Base-by-base conservation (phyloP, 2,888 invertebrate species). In the Acronicta alni region DNA sequence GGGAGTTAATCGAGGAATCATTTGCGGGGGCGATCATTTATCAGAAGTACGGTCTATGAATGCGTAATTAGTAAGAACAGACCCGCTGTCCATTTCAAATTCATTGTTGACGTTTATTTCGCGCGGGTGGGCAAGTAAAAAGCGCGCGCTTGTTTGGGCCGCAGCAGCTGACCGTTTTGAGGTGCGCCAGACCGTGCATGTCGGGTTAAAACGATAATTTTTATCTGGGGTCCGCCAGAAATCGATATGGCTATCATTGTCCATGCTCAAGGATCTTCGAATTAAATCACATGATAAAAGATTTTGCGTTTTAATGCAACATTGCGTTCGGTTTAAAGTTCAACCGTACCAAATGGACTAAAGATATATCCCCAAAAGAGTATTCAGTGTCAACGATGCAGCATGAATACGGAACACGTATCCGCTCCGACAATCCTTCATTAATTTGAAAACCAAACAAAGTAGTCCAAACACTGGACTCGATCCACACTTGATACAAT, bases 1-100 rank as follows among this genome's bases (percentile, higher is more conserved):
- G 87, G 77, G 83, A 86, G 86, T 90, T 90, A 91, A 92, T 89
- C 87, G 90, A 90, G 90, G 82, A 93, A 93, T 93, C 91, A 92
- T 92, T 93, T 91, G 88, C 88, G 88, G 86, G 88, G 87, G 89
- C 83, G 88, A 91, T 88, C 87, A 88, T 89, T 89, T 89, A 90
- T 91, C 91, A 89, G 86, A 87, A 85, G 89, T 87, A 89, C 88
- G 86, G 83, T 85, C 84, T 83, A 85, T 88, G 89, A 89, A 90
- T 90, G 84, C 86, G 85, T 89, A 91, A 91, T 91, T 91, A 91
- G 87, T 81, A 77, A 82, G 80, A 81, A 79, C 76, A 83, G 80
- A 82, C 81, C 56, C 53, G 20, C 52, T 66, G 63, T 82, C 81
- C 82, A 76, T 78, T 75, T 71, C 72, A 68, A 80, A 72, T 75